Evolutionary conservation across 2,888 invertebrate species (phyloP).

Genomic region (Caenorhabditis afra): DNA sequence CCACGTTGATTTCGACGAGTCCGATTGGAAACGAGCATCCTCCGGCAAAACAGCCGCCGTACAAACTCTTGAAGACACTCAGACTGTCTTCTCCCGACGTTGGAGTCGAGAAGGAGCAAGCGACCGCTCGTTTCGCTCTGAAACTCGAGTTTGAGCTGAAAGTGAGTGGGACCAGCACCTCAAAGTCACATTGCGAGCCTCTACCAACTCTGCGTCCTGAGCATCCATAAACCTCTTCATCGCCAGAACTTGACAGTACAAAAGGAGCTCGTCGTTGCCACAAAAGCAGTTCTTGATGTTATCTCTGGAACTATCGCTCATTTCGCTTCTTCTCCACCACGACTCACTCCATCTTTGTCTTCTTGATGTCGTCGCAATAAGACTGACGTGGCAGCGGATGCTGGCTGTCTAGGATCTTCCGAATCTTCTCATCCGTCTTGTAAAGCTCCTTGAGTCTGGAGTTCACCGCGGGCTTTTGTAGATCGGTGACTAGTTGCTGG

Average conservation of each 20-base stretch:
- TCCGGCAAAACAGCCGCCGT: slow-evolving; percentile 30
- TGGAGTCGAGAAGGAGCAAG: slow-evolving; percentile 22
- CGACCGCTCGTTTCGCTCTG: slow-evolving; percentile 2
- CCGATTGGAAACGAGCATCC: slow-evolving; percentile 31
- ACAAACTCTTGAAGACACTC: slow-evolving; percentile 2
- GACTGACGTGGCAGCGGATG: slow-evolving; percentile 25
- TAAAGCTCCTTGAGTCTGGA: slow-evolving; percentile 34
- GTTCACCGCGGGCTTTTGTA: slow-evolving; percentile 27
- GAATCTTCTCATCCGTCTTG: slow-evolving; percentile 17
- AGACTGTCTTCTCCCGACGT: slow-evolving; percentile 18
- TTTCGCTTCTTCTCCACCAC: no score
- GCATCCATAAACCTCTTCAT: slow-evolving; percentile 8
- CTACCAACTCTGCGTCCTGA: slow-evolving; percentile 1
- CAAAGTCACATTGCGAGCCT: no score
- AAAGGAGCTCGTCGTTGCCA: slow-evolving; percentile 19
- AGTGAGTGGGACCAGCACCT: no score
- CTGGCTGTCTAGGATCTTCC: slow-evolving; percentile 39
- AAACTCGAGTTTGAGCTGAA: no score
- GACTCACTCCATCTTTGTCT: slow-evolving; percentile 7
- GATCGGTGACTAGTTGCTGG: background rate
- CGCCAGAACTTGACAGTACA: slow-evolving; percentile 54
- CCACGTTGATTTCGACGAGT: slow-evolving; percentile 5
- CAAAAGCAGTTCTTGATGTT: slow-evolving; percentile 41
- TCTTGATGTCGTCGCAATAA: slow-evolving; percentile 30
- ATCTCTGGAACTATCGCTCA: slow-evolving; percentile 16